Evolutionary conservation across 2,888 invertebrate species (phyloP).

Genomic region (Eilema depressum): DNA sequence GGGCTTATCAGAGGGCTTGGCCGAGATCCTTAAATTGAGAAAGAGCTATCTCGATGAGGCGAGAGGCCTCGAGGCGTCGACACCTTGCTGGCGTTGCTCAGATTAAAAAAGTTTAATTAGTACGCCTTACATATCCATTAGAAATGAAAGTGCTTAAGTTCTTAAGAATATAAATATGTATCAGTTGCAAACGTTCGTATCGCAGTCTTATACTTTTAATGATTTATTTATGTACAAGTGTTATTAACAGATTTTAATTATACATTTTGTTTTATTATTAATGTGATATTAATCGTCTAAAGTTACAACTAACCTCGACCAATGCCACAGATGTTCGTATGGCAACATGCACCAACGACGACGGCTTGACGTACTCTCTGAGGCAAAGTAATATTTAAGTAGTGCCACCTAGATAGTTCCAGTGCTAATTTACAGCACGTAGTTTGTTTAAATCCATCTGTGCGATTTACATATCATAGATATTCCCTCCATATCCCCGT

Average conservation of each 20-base stretch:
- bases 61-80: slow-evolving; percentile 74
- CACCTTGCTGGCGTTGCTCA: slow-evolving; percentile 69
- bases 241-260: no score
- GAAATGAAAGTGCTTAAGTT: slow-evolving; percentile 42
- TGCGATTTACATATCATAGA: background rate
- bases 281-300: no score
- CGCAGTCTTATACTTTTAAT: no score
- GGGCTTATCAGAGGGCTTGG: slow-evolving; percentile 79
- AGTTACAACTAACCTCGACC: no score
- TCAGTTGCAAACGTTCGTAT: background rate
- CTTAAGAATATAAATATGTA: slow-evolving; percentile 31
- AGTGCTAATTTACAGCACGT: background rate
- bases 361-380: no score
- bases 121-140: slow-evolving; percentile 64
- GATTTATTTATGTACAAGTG: no score
- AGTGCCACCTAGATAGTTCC: background rate
- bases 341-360: no score
- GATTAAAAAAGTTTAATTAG: slow-evolving; percentile 83
- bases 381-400: no score
- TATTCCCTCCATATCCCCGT: slow-evolving; percentile 5
- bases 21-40: slow-evolving; percentile 80
- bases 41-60: slow-evolving; percentile 78
- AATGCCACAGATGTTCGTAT: no score
- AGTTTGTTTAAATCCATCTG: background rate
- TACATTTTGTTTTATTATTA: no score